A percentile compares a stretch with the other conserved stretches of the same genome.
Evolutionary conservation across 2,888 invertebrate genomes (phyloP).

Genomic region (Bedellia somnulentella): DNA sequence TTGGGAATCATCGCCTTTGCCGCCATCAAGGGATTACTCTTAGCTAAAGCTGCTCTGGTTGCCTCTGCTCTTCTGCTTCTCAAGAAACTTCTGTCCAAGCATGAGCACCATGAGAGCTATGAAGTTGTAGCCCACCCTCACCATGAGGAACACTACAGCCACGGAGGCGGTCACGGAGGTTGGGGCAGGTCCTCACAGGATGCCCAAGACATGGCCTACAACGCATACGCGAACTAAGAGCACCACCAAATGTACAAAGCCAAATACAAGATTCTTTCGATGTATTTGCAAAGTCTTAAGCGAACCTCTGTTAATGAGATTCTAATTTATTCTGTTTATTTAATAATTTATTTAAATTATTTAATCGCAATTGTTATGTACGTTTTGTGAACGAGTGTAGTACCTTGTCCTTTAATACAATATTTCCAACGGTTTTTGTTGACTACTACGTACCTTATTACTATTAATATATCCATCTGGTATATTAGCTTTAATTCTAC

Average conservation of each 20-base stretch:
- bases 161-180: slow-evolving; percentile 56
- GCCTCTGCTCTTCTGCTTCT: slow-evolving; percentile 70
- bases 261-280: slow-evolving; percentile 1
- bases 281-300: slow-evolving; percentile 18
- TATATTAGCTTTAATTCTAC: slow-evolving; percentile 10
- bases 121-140: slow-evolving; percentile 76
- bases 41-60: slow-evolving; percentile 81
- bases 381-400: slow-evolving; percentile 27
- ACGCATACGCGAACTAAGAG: slow-evolving; percentile 60
- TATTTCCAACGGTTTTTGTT: too few relatives aligned
- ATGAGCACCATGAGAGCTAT: slow-evolving; percentile 69
- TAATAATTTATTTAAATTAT: slow-evolving; percentile 48
- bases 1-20: slow-evolving; percentile 74
- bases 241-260: slow-evolving; percentile 13
- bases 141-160: slow-evolving; percentile 60
- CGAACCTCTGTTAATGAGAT: slow-evolving; percentile 23
- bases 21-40: slow-evolving; percentile 81
- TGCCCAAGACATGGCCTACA: slow-evolving; percentile 73
- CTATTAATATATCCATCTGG: too few relatives aligned
- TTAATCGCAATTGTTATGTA: slow-evolving; percentile 4
- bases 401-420: slow-evolving; percentile 26
- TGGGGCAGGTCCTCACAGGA: slow-evolving; percentile 70
- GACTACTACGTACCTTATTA: slow-evolving; percentile 36
- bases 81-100: slow-evolving; percentile 71
- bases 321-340: slow-evolving; percentile 38